phyloP scores from a whole-genome alignment of 2,113 vertebrate genomes.

The Prolemur simus region DNA sequence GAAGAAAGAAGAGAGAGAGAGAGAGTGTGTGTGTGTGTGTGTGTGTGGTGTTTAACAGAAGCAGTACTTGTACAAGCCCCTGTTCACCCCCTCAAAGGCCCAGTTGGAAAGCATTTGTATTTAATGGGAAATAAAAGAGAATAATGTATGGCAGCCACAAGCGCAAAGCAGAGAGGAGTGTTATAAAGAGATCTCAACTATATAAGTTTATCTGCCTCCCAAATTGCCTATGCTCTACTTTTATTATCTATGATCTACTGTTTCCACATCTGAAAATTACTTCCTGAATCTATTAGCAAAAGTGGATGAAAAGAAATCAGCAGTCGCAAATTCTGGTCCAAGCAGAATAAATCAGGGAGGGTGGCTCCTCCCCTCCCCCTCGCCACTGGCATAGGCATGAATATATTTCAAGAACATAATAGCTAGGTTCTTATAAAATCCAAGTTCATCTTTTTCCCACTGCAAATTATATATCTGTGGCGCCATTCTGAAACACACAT shows the following conservation, averaged over 20 bases:
- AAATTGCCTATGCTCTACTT: conserved; percentile 72
- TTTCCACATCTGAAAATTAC: conserved; percentile 79
- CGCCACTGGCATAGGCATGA: background rate
- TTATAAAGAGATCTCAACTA: conserved; percentile 57
- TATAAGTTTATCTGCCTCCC: conserved; percentile 74
- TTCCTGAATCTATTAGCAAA: conserved; percentile 77
- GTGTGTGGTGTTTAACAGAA: background rate
- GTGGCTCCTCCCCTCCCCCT: background rate
- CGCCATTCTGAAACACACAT: conserved; percentile 69
- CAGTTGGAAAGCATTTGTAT: background rate
- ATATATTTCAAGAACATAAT: conserved; percentile 65
- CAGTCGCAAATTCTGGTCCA: conserved; percentile 32
- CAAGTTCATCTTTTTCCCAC: conserved; percentile 55
- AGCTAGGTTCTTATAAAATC: conserved; percentile 36
- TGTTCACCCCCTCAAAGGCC: background rate
- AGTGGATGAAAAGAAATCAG: conserved; percentile 74
- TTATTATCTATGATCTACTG: conserved; percentile 75
- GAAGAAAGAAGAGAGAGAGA: conserved; percentile 34
- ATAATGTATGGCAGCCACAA: background rate
- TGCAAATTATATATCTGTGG: conserved; percentile 72
- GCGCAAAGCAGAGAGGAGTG: background rate
- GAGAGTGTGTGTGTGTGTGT: background rate
- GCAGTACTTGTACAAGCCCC: background rate
- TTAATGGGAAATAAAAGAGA: conserved; percentile 39
- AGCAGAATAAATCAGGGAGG: background rate